Percentiles rank a stretch among this genome's conserved stretches.
phyloP scores from a whole-genome alignment of 1,140 invertebrate species.

The Harpegnathos saltator region DNA sequence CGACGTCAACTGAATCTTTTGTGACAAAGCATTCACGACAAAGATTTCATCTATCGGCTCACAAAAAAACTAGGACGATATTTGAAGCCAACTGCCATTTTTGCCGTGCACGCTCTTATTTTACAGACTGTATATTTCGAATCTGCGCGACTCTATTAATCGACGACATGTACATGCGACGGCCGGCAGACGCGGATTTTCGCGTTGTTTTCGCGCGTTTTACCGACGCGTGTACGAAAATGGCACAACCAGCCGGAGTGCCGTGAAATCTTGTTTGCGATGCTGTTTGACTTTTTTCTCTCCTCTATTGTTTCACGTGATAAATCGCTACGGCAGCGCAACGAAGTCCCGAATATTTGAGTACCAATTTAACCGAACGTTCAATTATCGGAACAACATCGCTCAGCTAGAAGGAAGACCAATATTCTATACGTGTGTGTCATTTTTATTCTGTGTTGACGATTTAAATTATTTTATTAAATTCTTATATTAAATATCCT shows the following conservation, averaged over 20 bases:
- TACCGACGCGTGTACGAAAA: constrained; percentile 33
- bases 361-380: neutral
- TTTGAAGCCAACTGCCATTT: no score
- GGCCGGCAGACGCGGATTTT: constrained; percentile 8
- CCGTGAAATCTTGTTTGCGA: constrained; percentile 33
- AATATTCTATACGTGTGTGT: neutral
- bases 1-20: no score
- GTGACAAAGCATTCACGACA: no score
- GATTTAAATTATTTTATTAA: constrained; percentile 14
- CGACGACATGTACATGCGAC: neutral
- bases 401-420: neutral
- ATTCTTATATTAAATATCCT: neutral
- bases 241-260: constrained; percentile 14
- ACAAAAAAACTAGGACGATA: no score
- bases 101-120: no score
- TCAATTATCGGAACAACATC: neutral
- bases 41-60: no score
- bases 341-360: constrained; percentile 8
- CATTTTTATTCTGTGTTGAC: neutral
- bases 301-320: constrained; percentile 30
- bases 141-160: constrained; percentile 36
- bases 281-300: constrained; percentile 37
- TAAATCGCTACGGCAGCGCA: neutral
- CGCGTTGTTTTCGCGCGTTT: constrained; percentile 7
- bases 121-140: no score